Evolutionary conservation across 1,140 invertebrate species (phyloP).

Genomic region (Lepidurus arcticus): DNA sequence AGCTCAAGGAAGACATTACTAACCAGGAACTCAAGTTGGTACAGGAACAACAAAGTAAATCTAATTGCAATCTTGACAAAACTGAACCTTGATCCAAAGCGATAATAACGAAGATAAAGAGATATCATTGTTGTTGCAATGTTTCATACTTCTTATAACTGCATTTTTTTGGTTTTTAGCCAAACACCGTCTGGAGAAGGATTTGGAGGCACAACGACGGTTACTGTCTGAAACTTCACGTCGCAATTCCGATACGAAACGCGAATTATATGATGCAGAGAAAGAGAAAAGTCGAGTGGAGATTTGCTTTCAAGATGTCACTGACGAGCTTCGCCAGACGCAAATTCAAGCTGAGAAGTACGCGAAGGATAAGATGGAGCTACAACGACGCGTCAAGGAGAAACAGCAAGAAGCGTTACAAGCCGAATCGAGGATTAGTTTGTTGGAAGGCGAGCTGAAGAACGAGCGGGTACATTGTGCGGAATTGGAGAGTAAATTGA

Average conservation of each 20-base stretch:
- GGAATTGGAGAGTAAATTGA: neutral
- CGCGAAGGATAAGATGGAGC: neutral
- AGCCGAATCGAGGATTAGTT: neutral
- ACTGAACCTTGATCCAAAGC: neutral
- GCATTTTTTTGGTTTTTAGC: neutral
- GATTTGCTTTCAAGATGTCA: neutral
- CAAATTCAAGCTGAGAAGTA: neutral
- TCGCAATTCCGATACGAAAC: neutral
- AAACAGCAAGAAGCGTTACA: neutral
- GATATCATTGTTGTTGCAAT: neutral
- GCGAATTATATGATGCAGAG: neutral
- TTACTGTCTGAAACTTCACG: neutral
- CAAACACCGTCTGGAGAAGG: constrained; percentile 25
- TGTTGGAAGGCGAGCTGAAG: neutral
- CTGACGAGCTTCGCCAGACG: neutral
- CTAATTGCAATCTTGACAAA: neutral
- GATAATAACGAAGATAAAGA: too few species aligned
- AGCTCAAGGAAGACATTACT: constrained; percentile 31
- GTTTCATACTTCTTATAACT: neutral
- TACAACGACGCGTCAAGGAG: neutral
- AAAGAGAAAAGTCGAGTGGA: neutral
- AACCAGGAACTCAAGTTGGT: constrained; percentile 17
- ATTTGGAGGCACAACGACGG: constrained; percentile 8
- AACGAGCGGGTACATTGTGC: neutral
- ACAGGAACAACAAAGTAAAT: constrained; percentile 29